Base-by-base conservation (phyloP, 2,888 invertebrate genomes). In the Zele albiditarsus region DNA sequence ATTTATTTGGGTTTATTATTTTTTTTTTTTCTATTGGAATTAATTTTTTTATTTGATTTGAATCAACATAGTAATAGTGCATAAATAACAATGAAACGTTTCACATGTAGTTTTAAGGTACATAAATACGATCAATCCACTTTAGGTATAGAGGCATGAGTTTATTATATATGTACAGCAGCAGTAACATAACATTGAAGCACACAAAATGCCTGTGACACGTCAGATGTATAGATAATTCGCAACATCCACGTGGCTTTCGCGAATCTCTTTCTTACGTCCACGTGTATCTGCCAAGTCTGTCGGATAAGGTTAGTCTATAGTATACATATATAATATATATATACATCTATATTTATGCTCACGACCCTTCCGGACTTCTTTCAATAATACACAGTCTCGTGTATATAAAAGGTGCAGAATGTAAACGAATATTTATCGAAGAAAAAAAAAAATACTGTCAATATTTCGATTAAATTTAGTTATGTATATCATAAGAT, bases 231-330 rank as follows among this genome's bases (percentile, higher is more conserved):
- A 53, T 20, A 53, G 53, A 57, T 23, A 70, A 60, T n/a, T 12
- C 58, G 38, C 33, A 33, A 63, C 23, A 70, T 60, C 38, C 70
- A 70, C 70, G 70, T 70, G 70, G 38, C 70, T 20, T 14, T 20
- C 33, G 42, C 16, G 60, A 33, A 70, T 60, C 33, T 57, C 60
- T 38, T 63, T 70, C 60, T 70, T 58, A 58, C n/a, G 38, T 70
- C 70, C 70, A 70, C 70, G 70, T 70, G 70, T 38, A 25, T 60
- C 23, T 31, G 5, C 27, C 57, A 57, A 58, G 27, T 20, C 10
- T 70, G 14, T 63, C 63, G 60, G 70, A 27, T 70, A 14, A 60
- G 42, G 58, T 53, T 28, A 65, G 58, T 58, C 38, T 57, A 23
- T 66, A 28, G 20, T 58, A 53, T 31, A 38, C 31, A 57, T 28